Evolutionary conservation across 2,888 invertebrate species (phyloP), one percentile per base, ranked within the genome.

Genomic region (Tetragnatha montana): DNA sequence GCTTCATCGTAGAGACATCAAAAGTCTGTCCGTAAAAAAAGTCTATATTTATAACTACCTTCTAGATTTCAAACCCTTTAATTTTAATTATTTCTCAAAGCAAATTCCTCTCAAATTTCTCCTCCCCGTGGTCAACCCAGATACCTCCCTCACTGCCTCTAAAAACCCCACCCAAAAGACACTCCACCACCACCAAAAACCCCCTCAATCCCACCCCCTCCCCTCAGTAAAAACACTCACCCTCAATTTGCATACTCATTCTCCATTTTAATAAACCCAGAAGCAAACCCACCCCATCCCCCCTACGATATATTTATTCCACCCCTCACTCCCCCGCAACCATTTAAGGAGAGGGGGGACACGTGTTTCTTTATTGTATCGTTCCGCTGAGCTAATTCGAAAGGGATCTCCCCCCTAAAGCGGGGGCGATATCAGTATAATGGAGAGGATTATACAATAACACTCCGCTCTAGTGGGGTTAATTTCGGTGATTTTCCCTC

Each of bases 281-380:
- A 35, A 35, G 35, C 35, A 35, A 35, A 21, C 71, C 71, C 3
- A 3, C 71, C 71, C 21, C n/a, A 74, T 81, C 71, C 19, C 21
- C 21, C 8, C n/a, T 76, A 35, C 35, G 35, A 35, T 35, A 35
- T 35, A 35, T 60, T 60, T 21, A 82, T 14, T 50, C 21, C 49
- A 49, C 70, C 12, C 10, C 35, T 47, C 74, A 49, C 79, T 8
- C 73, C 60, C 68, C 22, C 73, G 19, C 35, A 60, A 84, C 68
- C 74, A 83, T 88, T 88, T 88, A 83, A 88, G 70, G 22, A 70
- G 71, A 71, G 71, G 68, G 49, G 51, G 22, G 49, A 88, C 88
- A 88, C 88, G 83, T 88, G 88, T 88, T 88, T 76, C 70, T 83
- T 82, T 88, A 82, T 88, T 88, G 70, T 76, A 88, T 79, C 79